Conservation (phyloP, 2,113 vertebrate genomes). For the Pelodiscus sinensis region DNA sequence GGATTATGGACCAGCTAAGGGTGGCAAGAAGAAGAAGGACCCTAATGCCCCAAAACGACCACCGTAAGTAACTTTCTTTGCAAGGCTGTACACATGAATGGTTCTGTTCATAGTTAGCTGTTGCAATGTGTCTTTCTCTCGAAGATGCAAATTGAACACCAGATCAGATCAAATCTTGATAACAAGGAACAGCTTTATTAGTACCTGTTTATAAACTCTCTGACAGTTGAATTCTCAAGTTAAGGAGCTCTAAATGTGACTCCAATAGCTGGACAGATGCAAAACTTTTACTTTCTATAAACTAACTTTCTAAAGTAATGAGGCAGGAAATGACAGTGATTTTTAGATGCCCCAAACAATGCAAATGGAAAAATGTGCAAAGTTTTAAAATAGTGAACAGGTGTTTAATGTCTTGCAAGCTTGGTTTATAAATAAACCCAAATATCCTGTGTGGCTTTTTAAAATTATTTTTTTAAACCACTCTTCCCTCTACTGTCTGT, state of each 20-base stretch:
- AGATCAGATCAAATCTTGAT: background rate
- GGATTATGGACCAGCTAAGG: slow-evolving; percentile 87
- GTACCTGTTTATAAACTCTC: background rate
- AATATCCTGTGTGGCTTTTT: too few species aligned
- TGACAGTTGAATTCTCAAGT: background rate
- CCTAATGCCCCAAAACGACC: slow-evolving; percentile 90
- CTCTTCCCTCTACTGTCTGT: too few species aligned
- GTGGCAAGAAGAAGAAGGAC: slow-evolving; percentile 90
- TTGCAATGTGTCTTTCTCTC: background rate
- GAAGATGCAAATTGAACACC: rapidly evolving
- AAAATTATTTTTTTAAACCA: too few species aligned
- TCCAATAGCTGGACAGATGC: background rate
- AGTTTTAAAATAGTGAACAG: background rate
- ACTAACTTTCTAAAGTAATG: background rate
- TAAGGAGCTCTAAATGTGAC: background rate
- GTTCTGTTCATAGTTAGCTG: rapidly evolving
- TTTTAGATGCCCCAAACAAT: background rate
- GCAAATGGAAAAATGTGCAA: background rate
- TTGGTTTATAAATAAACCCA: background rate
- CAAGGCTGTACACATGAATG: rapidly evolving
- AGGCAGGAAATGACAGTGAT: background rate
- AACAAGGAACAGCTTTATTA: background rate
- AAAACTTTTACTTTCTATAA: background rate
- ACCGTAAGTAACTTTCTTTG: slow-evolving; percentile 78
- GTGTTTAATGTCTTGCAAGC: background rate